Conservation (phyloP, 2,888 invertebrate species). For the Coleophora flavipennella region DNA sequence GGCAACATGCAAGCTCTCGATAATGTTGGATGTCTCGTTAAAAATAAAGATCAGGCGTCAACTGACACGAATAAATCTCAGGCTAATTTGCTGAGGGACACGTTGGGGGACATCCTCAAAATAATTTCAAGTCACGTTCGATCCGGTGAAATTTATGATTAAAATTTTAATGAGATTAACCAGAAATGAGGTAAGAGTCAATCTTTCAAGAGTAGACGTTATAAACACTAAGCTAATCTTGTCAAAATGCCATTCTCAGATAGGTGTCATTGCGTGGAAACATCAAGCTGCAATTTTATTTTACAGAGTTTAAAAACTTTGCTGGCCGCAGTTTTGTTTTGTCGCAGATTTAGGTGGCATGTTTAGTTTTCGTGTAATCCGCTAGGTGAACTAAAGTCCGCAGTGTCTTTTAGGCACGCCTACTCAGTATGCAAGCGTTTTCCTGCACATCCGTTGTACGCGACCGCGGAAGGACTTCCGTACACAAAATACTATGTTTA, state of each 20-base stretch:
- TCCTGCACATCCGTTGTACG: slow-evolving; percentile 68
- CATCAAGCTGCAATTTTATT: slow-evolving; percentile 31
- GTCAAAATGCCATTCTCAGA: too few relatives aligned
- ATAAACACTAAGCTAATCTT: too few relatives aligned
- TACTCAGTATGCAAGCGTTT: slow-evolving; percentile 71
- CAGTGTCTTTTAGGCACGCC: slow-evolving; percentile 71
- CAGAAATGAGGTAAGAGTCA: slow-evolving; percentile 20
- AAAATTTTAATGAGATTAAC: slow-evolving; percentile 61
- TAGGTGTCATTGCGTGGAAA: too few relatives aligned
- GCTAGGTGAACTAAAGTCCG: slow-evolving; percentile 63
- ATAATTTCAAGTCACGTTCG: slow-evolving; percentile 48
- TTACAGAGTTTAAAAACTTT: slow-evolving; percentile 34
- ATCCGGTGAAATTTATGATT: slow-evolving; percentile 39
- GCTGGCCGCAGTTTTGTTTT: slow-evolving; percentile 34
- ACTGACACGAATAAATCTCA: slow-evolving; percentile 63
- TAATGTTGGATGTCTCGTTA: slow-evolving; percentile 71
- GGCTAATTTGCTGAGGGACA: slow-evolving; percentile 67
- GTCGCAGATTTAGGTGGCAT: slow-evolving; percentile 62
- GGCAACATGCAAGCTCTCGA: slow-evolving; percentile 53
- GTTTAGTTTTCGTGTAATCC: slow-evolving; percentile 67
- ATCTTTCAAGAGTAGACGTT: slow-evolving; percentile 17
- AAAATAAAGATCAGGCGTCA: slow-evolving; percentile 62
- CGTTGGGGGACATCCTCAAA: slow-evolving; percentile 46
- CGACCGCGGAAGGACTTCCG: slow-evolving; percentile 67
- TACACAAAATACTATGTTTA: slow-evolving; percentile 68